Evolutionary conservation across 2,113 vertebrate species (phyloP), one percentile per base, ranked within the genome.

Genomic region (Mobula birostris): DNA sequence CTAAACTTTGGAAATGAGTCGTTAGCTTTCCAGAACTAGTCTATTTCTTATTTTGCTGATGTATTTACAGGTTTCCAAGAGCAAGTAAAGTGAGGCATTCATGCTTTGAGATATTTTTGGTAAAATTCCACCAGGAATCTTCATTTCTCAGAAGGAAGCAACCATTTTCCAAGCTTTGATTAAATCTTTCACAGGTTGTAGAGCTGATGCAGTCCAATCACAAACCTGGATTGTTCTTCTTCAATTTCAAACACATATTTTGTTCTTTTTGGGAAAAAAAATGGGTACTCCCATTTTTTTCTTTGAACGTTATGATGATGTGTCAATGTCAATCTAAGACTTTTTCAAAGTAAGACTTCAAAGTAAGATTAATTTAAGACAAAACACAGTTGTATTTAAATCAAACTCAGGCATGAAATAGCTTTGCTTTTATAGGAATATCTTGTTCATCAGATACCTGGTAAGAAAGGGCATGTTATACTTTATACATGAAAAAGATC

Each of bases 321-420:
- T 11, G 17, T 56, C 68, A 74, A 74, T 93, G 36, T 76, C 70
- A 74, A 40, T 56, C 21, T 27, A 74, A 56, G 40, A 93, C 21
- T 56, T 56, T 74, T 74, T 14, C 68, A 48, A 93, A 74, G 70
- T 93, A 93, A 93, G 91, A 93, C 70, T 93, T 93, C 70, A 74
- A 7, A 92, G 40, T 40, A 72, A 63, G 68, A 63, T 92, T 92
- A 92, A 92, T 92, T 92, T 92, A 92, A 92, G 90, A 92, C 90
- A 92, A 93, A 76, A 74, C 27, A 66, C 40, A 74, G 19, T 56
- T 76, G 70, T 8, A 93, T 27, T 4, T 27, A 93, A 74, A 21
- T 93, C 91, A 93, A 93, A 93, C 66, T 93, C 91, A 93, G 91
- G 91, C 91, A 93, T 74, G 68, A 93, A 74, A 93, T 56, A 40